A percentile compares a stretch with the other conserved stretches of the same genome.
Evolutionary conservation across 2,888 invertebrate species (phyloP).

Genomic region (Thysanoteuthis rhombus): DNA sequence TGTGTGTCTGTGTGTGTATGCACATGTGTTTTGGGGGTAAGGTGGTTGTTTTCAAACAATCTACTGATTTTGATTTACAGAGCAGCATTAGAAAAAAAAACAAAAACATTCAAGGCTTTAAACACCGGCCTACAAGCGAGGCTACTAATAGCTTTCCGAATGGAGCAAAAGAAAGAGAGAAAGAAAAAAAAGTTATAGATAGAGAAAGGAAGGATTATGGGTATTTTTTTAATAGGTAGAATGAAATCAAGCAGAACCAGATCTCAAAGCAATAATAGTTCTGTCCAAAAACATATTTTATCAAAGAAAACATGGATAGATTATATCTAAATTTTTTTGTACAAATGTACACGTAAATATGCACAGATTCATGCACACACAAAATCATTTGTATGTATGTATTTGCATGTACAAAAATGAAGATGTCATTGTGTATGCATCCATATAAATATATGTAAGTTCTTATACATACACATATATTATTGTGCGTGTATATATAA

Average conservation of each 20-base stretch:
- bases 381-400: not conserved
- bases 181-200: not conserved
- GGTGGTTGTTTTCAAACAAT: not conserved
- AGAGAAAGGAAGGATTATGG: not conserved
- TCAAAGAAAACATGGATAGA: not conserved
- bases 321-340: not conserved
- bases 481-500: not conserved
- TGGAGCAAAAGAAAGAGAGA: not conserved
- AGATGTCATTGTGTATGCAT: not conserved
- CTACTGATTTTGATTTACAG: not conserved
- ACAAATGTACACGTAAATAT: not conserved
- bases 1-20: no score
- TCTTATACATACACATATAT: no score
- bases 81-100: not conserved
- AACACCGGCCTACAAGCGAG: not conserved
- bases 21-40: not conserved
- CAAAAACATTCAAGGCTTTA: not conserved
- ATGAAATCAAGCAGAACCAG: not conserved
- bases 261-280: not conserved
- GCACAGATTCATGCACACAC: not conserved
- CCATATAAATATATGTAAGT: not conserved
- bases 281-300: conserved; percentile 1
- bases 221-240: not conserved
- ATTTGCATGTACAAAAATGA: not conserved
- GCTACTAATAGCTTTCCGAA: not conserved